Base-by-base conservation (phyloP, 1,140 invertebrate species). In the Tetramorium parvispinum region DNA sequence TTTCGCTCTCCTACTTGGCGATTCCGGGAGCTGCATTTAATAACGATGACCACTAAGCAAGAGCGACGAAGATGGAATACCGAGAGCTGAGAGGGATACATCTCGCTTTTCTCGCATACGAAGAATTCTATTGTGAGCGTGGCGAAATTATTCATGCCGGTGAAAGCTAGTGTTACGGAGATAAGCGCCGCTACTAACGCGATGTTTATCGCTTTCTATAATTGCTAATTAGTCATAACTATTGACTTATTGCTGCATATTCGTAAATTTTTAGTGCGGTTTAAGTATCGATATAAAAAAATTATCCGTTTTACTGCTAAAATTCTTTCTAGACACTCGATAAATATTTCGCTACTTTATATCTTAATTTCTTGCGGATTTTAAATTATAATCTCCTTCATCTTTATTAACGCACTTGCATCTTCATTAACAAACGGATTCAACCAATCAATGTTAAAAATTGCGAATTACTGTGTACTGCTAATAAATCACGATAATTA, bases 171-270 rank as follows among this genome's bases (percentile, higher is more conserved):
- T 21, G 27, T n/a, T 68, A 21, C 79, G 37, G 24, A 32, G 79
- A 73, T 83, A 83, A 75, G 13, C 66, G 46, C 66, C 70, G 49
- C n/a, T 21, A 24, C 59, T 40, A 51, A 68, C 46, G 51, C 57
- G 73, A 85, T 88, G 73, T 32, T 53, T 78, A 85, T 88, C 87
- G 81, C 49, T 46, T 37, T 68, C 66, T 55, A 51, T 85, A 53
- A 88, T 86, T 85, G 49, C 85, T 79, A 88, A 88, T 89, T 85
- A 79, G 53, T 75, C 6, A n/a, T 37, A 32, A 27, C 21, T 11
- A 82, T 73, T 37, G 43, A 73, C n/a, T n/a, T n/a, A n/a, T n/a
- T n/a, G 4, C 0, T 8, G 6, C 21, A 10, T 6, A 57, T 53
- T 46, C 37, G 37, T 6, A 37, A 40, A 8, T 4, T 2, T 18